A percentile compares a stretch with the other conserved stretches of the same genome.
These are phyloP conservation scores for Dipus sagitta DNA, from an alignment of 2,797 vertebrate species.

Conservation along the genomic window DNA sequence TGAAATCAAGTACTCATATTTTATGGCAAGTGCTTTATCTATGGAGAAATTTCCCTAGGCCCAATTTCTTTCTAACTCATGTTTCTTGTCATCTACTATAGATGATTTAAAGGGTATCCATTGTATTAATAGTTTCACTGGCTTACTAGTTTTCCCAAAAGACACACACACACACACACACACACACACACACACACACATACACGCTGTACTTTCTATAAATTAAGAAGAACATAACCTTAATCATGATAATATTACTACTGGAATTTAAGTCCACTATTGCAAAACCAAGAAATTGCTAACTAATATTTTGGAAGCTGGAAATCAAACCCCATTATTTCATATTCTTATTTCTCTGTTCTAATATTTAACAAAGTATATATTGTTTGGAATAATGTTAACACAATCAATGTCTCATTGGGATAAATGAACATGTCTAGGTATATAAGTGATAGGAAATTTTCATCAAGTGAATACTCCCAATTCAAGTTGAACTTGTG, in stretches of 20 bases:
- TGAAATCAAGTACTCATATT: too few relatives aligned
- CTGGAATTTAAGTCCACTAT: background rate
- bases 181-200: background rate
- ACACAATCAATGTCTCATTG: background rate
- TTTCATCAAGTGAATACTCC: background rate
- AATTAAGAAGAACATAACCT: slow-evolving; percentile 33
- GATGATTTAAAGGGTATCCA: background rate
- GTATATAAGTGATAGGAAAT: slow-evolving; percentile 27
- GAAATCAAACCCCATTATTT: background rate
- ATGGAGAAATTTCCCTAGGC: too few relatives aligned
- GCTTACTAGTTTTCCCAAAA: background rate
- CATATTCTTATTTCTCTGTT: background rate
- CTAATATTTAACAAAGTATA: slow-evolving; percentile 10
- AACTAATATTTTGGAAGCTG: background rate
- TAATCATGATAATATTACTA: background rate
- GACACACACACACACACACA: background rate
- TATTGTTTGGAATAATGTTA: slow-evolving; percentile 36
- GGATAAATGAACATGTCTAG: slow-evolving; percentile 23
- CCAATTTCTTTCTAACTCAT: background rate
- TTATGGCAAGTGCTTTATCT: too few relatives aligned
- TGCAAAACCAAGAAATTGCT: slow-evolving; percentile 29
- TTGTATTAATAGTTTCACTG: background rate
- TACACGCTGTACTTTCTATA: background rate
- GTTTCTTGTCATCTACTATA: background rate
- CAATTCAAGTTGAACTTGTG: slow-evolving; percentile 1